Evolutionary conservation across 2,797 vertebrate species (phyloP).

Genomic region (Hybognathus amarus): DNA sequence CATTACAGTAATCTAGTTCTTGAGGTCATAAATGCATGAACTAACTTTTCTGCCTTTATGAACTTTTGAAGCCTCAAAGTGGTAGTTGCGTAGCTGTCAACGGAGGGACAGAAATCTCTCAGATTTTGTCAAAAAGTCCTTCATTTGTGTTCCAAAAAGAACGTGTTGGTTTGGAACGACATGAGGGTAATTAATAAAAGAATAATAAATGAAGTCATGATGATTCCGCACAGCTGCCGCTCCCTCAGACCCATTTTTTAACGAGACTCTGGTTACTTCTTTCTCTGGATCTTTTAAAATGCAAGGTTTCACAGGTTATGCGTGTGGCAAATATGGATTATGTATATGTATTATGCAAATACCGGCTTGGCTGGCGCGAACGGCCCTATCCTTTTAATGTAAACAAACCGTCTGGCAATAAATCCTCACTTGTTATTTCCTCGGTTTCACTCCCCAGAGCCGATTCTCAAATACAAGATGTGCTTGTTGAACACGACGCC

Average conservation of each 20-base stretch:
- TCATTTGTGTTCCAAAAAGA: neutral
- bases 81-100: neutral
- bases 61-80: neutral
- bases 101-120: neutral
- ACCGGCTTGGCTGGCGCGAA: constrained; percentile 43
- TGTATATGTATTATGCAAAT: constrained; percentile 66
- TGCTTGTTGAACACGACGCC: constrained; percentile 60
- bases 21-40: too few species aligned
- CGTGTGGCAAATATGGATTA: constrained; percentile 59
- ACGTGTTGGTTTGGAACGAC: neutral
- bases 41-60: too few species aligned
- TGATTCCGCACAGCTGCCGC: neutral
- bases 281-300: constrained; percentile 29
- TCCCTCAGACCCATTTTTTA: constrained; percentile 1
- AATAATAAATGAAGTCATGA: too few species aligned
- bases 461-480: constrained; percentile 64
- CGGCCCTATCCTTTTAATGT: constrained; percentile 44
- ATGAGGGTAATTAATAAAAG: neutral
- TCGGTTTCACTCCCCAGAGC: constrained; percentile 56
- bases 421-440: constrained; percentile 67
- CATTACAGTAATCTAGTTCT: too few species aligned
- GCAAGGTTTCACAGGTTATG: constrained; percentile 56
- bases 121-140: neutral
- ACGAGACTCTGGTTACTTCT: constrained; percentile 2
- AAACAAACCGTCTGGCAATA: constrained; percentile 66